Base-by-base conservation (phyloP, 2,888 invertebrate species). In the Strigamia maritima region DNA sequence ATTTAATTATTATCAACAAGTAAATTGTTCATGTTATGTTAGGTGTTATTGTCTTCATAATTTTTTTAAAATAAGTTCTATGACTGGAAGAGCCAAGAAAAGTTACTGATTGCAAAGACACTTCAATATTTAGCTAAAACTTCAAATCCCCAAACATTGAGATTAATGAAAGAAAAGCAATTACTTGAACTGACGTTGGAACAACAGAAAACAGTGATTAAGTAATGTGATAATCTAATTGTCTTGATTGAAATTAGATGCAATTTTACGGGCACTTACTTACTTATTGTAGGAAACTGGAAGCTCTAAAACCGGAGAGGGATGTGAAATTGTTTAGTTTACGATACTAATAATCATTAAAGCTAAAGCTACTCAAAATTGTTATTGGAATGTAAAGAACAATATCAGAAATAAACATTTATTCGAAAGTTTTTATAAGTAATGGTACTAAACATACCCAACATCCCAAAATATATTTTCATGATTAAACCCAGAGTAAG, bases 11-110 rank as follows among this genome's bases (percentile, higher is more conserved):
- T 75, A 75, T 19, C 31, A 75, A 35, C 75, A 75, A 35, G 75
- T 75, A 24, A 26, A 8, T 1, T 35, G 19, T n/a, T n/a, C 1
- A 26, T 28, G n/a, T 2, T n/a, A 12, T 28, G n/a, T 75, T 3
- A 6, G 8, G 14, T 28, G 2, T 3, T 31, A 6, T 75, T 75
- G 24, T 31, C 38, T 75, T 12, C 19, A 35, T 35, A 19, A 4
- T 8, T 31, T 31, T 28, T n/a, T 26, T 16, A 16, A 31, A 38
- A 12, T 22, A 14, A 14, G 75, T 38, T 75, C 14, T 40, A 31
- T 22, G 19, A 35, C 7, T 75, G 75, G 75, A 75, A 75, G 38
- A 31, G 22, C n/a, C 75, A 75, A 75, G 75, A 75, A 35, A 75
- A 75, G 19, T 38, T 75, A 38, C 22, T 38, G 10, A 38, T 40